Conservation (phyloP, 2,888 invertebrate species). For the Eustalomyia histrio region DNA sequence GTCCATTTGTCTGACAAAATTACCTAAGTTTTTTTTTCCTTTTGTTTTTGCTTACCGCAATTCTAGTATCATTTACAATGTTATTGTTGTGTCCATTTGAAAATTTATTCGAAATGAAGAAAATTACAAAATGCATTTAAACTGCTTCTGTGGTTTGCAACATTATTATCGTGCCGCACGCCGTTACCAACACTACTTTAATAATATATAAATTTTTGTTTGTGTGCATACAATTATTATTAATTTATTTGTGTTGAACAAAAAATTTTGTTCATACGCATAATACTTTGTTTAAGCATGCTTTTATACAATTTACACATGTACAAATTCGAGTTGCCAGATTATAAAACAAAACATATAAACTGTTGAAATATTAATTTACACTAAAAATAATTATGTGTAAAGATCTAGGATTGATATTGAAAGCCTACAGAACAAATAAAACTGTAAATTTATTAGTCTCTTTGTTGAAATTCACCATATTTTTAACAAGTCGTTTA, state of each 20-base stretch:
- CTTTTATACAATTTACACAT: not conserved
- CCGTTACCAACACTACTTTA: not conserved
- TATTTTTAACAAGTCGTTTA: too few relatives aligned
- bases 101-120: slow-evolving; percentile 1
- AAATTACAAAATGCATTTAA: slow-evolving; percentile 43
- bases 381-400: too few relatives aligned
- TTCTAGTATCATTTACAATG: slow-evolving; percentile 11
- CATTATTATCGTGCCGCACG: slow-evolving; percentile 4
- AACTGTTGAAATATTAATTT: too few relatives aligned
- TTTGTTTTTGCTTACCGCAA: slow-evolving; percentile 1
- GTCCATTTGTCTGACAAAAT: not conserved
- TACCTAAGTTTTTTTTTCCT: not conserved
- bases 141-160: slow-evolving; percentile 45
- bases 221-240: slow-evolving; percentile 32
- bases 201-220: not conserved
- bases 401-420: too few relatives aligned
- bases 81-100: slow-evolving; percentile 7
- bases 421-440: too few relatives aligned
- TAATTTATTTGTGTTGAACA: slow-evolving; percentile 17
- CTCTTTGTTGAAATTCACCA: too few relatives aligned
- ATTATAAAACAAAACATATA: too few relatives aligned
- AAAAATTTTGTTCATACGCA: slow-evolving; percentile 3
- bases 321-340: too few relatives aligned
- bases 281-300: not conserved
- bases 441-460: too few relatives aligned